A percentile compares a stretch with the other conserved stretches of the same genome.
Evolutionary conservation across 2,888 invertebrate species (phyloP).

Genomic region (Mythimna impura): DNA sequence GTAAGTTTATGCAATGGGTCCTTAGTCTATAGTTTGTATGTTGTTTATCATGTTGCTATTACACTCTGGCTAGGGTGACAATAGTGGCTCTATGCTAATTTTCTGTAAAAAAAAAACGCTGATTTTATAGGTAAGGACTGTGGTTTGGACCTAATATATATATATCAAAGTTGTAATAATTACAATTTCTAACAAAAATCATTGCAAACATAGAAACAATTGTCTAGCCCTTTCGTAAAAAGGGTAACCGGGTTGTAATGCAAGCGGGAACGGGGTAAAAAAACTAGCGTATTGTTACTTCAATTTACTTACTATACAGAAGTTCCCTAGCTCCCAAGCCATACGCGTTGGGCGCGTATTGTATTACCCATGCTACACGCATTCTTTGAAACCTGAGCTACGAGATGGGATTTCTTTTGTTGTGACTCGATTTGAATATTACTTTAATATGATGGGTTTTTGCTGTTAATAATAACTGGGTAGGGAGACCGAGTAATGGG

Average conservation of each 20-base stretch:
- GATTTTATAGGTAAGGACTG: no score
- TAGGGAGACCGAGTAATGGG: constrained; percentile 60
- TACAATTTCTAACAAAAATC: not conserved
- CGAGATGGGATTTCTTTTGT: constrained; percentile 86
- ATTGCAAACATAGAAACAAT: not conserved
- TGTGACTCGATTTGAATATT: constrained; percentile 87
- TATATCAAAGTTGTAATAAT: not conserved
- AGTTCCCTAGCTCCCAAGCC: constrained; percentile 66
- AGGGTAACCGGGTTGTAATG: constrained; percentile 47
- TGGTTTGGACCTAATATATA: not conserved
- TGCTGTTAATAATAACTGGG: constrained; percentile 76
- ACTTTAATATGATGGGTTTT: constrained; percentile 83
- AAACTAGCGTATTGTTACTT: constrained; percentile 69
- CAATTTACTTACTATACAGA: constrained; percentile 65
- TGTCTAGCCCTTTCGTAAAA: constrained; percentile 25
- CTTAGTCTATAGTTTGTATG: not conserved
- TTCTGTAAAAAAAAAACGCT: no score
- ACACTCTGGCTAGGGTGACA: not conserved
- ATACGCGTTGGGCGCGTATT: constrained; percentile 82
- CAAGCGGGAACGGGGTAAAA: constrained; percentile 45
- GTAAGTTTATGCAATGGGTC: not conserved
- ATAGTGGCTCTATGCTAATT: not conserved
- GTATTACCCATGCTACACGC: constrained; percentile 84
- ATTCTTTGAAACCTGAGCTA: constrained; percentile 86
- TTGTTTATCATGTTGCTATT: not conserved